These are phyloP conservation scores for Campaea margaritaria DNA, from an alignment of 2,888 invertebrate species.

Conservation along the genomic window DNA sequence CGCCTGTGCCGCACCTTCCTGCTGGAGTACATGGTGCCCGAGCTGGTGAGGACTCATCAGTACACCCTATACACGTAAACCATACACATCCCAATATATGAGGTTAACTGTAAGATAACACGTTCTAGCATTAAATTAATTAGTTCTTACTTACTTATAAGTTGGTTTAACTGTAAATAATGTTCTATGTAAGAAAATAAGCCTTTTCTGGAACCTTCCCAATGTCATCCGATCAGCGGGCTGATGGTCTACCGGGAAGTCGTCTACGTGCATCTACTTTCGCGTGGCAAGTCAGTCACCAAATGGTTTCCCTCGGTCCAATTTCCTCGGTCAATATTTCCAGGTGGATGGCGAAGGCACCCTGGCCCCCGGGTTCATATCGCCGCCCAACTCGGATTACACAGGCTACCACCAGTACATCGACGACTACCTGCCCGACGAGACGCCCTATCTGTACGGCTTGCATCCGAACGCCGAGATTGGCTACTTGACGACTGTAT, in stretches of 20 bases:
- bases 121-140: too few species aligned
- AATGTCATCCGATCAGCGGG: too few species aligned
- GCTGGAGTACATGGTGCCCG: constrained; percentile 94
- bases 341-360: constrained; percentile 93
- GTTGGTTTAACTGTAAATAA: too few species aligned
- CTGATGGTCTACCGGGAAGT: too few species aligned
- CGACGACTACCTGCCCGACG: constrained; percentile 93
- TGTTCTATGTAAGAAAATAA: too few species aligned
- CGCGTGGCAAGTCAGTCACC: too few species aligned
- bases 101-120: too few species aligned
- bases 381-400: constrained; percentile 96
- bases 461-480: constrained; percentile 98
- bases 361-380: constrained; percentile 93
- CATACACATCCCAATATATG: too few species aligned
- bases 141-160: too few species aligned
- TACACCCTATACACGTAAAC: neutral
- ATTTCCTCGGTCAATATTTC: neutral
- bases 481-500: constrained; percentile 94
- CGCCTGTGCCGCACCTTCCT: constrained; percentile 94
- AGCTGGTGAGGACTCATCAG: constrained; percentile 84
- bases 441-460: constrained; percentile 96
- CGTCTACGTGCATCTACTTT: too few species aligned
- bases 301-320: too few species aligned
- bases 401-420: constrained; percentile 94
- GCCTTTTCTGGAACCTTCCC: too few species aligned